Evolutionary conservation across 2,888 invertebrate species (phyloP).

Genomic region (Drosophila stalkeri): DNA sequence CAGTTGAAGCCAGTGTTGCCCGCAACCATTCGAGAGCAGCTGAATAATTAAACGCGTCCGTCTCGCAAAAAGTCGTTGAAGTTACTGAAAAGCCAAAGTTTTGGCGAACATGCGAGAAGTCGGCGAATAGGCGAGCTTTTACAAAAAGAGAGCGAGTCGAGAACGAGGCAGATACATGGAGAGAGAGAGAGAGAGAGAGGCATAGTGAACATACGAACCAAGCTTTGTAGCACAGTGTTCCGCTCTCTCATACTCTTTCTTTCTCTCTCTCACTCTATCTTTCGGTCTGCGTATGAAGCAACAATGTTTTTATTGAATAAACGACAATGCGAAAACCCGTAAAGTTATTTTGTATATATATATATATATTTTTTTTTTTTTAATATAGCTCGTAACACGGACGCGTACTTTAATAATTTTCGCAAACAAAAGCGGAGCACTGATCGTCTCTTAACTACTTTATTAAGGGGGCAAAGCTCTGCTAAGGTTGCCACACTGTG

Average conservation of each 20-base stretch:
- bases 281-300: conserved; percentile 55
- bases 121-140: conserved; percentile 47
- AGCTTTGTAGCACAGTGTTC: conserved; percentile 64
- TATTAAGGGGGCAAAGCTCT: conserved; percentile 37
- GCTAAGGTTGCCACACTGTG: conserved; percentile 54
- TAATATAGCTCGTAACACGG: conserved; percentile 50
- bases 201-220: conserved; percentile 26
- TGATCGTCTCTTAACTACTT: conserved; percentile 37
- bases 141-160: background rate
- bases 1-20: conserved; percentile 57
- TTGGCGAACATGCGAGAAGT: conserved; percentile 41
- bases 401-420: conserved; percentile 63
- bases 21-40: conserved; percentile 27
- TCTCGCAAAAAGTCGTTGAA: conserved; percentile 81
- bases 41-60: conserved; percentile 70
- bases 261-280: background rate
- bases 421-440: conserved; percentile 54
- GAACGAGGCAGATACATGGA: background rate
- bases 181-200: conserved; percentile 18
- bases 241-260: background rate
- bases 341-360: conserved; percentile 44
- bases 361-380: conserved; percentile 33
- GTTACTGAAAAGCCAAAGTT: conserved; percentile 74
- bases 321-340: conserved; percentile 64
- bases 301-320: conserved; percentile 70